phyloP scores from a whole-genome alignment of 2,113 vertebrate genomes.

The Charina bottae region DNA sequence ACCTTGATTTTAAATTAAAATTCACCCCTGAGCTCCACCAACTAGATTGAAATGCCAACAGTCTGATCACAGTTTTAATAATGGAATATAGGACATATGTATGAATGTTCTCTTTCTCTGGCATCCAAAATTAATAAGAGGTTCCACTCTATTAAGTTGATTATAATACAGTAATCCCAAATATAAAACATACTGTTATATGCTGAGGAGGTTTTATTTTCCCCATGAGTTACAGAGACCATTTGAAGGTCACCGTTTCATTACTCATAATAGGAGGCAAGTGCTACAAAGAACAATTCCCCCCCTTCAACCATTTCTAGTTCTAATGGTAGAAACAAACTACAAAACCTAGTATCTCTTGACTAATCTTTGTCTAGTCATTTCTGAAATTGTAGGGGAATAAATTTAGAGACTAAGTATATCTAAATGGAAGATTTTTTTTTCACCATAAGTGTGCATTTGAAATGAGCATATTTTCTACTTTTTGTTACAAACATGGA shows the following conservation, averaged over 20 bases:
- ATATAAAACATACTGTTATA: neutral
- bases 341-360: conserved; percentile 50
- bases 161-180: conserved; percentile 32
- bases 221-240: conserved; percentile 41
- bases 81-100: neutral
- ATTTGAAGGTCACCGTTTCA: conserved; percentile 33
- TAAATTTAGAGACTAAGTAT: conserved; percentile 54
- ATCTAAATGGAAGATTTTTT: conserved; percentile 60
- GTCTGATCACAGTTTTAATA: neutral
- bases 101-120: neutral
- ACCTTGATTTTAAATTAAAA: neutral
- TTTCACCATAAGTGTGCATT: conserved; percentile 52
- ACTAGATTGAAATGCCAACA: neutral
- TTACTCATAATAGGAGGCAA: conserved; percentile 51
- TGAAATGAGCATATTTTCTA: conserved; percentile 53
- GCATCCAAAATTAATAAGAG: conserved; percentile 27
- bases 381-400: conserved; percentile 65
- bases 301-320: conserved; percentile 53
- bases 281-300: conserved; percentile 51
- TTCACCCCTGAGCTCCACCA: neutral
- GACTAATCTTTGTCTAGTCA: conserved; percentile 58
- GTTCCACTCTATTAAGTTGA: conserved; percentile 17
- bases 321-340: conserved; percentile 44
- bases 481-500: conserved; percentile 56
- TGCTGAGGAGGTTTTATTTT: conserved; percentile 16